phyloP scores from a whole-genome alignment of 2,888 invertebrate species.

The Mythimna loreyi region DNA sequence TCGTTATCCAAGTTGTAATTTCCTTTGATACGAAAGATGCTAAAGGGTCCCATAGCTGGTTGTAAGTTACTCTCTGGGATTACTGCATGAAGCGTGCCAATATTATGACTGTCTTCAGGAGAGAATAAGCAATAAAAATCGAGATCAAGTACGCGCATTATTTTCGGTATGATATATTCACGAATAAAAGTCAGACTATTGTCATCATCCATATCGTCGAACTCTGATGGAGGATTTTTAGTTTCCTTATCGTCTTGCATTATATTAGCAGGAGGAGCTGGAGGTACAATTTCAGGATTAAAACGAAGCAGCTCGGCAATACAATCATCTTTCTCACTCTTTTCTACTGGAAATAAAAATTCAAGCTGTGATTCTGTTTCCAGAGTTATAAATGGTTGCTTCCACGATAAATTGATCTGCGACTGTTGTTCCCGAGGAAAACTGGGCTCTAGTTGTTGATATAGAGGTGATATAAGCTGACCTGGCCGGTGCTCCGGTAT shows the following conservation, averaged over 20 bases:
- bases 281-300: not conserved
- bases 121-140: not conserved
- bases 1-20: not conserved
- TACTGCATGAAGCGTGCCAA: not conserved
- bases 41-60: not conserved
- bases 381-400: not conserved
- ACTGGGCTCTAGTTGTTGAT: no score
- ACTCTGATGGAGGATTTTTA: not conserved
- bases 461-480: no score
- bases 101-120: not conserved
- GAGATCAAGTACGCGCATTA: not conserved
- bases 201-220: not conserved
- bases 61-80: not conserved
- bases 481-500: no score
- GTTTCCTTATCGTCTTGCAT: not conserved
- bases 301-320: not conserved
- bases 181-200: fast-evolving
- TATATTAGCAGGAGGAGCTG: not conserved
- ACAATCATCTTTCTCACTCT: not conserved
- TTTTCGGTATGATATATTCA: not conserved
- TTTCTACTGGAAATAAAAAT: not conserved
- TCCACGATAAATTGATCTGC: not conserved
- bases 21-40: not conserved
- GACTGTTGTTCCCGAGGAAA: not conserved
- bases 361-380: not conserved